Evolutionary conservation across 2,113 vertebrate species (phyloP).

Genomic region (Podocnemis expansa): DNA sequence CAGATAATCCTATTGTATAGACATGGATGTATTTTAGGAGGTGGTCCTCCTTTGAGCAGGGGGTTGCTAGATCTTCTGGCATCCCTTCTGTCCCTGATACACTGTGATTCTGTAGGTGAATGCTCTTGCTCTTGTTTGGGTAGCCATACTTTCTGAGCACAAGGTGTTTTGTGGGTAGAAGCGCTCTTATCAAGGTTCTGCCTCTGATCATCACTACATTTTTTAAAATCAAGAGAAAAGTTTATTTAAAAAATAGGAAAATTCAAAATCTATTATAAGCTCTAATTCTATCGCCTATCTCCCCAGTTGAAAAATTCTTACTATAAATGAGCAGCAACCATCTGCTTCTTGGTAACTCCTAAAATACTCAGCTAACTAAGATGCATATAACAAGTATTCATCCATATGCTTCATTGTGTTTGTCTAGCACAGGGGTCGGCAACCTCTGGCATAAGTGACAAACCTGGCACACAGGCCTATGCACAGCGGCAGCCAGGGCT

Average conservation of each 20-base stretch:
- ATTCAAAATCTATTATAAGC: slow-evolving; percentile 47
- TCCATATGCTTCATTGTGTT: neutral
- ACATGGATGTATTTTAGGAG: neutral
- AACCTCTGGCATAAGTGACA: too few species aligned
- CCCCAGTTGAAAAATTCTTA: slow-evolving; percentile 22
- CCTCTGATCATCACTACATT: neutral
- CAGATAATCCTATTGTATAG: neutral
- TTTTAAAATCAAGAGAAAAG: neutral
- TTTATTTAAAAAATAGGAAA: slow-evolving; percentile 23
- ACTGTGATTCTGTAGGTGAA: neutral
- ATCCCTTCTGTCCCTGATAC: too few species aligned
- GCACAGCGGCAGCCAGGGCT: too few species aligned
- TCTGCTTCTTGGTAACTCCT: slow-evolving; percentile 51
- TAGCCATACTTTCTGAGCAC: neutral
- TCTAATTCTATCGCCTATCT: slow-evolving; percentile 40
- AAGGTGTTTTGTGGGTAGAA: neutral
- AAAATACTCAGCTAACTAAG: neutral
- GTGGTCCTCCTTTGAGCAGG: neutral
- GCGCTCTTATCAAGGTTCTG: neutral
- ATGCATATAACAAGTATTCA: neutral
- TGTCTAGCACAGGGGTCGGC: too few species aligned
- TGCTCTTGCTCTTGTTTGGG: neutral
- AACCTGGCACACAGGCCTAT: too few species aligned
- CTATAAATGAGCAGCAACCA: slow-evolving; percentile 43
- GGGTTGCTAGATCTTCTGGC: too few species aligned